These are phyloP conservation scores for Rhopalosiphum maidis DNA, from an alignment of 1,140 invertebrate genomes.

Conservation along the genomic window DNA sequence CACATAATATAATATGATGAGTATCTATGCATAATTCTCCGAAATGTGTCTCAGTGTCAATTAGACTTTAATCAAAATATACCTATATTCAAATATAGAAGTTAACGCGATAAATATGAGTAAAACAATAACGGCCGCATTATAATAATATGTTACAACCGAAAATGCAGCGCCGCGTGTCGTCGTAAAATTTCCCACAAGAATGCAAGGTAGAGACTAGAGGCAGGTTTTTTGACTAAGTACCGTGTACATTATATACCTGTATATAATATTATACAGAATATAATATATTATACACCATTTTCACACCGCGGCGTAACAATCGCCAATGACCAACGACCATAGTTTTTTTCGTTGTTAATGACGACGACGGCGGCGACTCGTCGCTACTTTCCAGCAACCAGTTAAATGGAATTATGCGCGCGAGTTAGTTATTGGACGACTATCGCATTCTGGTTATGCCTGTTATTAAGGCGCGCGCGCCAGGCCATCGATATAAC, in stretches of 20 bases:
- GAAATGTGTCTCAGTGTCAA: not conserved
- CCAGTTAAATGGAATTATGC: constrained; percentile 40
- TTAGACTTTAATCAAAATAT: not conserved
- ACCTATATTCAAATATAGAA: not conserved
- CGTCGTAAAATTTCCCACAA: constrained; percentile 16
- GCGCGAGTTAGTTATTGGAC: constrained; percentile 41
- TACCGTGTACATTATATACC: not conserved
- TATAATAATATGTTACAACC: not conserved
- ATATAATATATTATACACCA: not conserved
- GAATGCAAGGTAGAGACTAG: not conserved
- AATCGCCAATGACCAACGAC: not conserved
- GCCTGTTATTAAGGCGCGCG: not conserved
- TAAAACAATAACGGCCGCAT: not conserved
- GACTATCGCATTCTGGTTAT: constrained; percentile 39
- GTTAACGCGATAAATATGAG: not conserved
- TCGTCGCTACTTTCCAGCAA: constrained; percentile 39
- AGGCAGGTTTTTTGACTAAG: not conserved
- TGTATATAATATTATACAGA: not conserved
- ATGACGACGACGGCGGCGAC: not conserved
- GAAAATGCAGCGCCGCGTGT: constrained; percentile 11
- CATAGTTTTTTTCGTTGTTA: not conserved
- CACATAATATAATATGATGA: no score
- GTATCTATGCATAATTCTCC: no score
- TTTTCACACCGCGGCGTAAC: constrained; percentile 12
- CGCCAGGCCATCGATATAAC: not conserved